These are phyloP conservation scores for Ips typographus DNA, from an alignment of 1,140 invertebrate genomes.

Conservation along the genomic window DNA sequence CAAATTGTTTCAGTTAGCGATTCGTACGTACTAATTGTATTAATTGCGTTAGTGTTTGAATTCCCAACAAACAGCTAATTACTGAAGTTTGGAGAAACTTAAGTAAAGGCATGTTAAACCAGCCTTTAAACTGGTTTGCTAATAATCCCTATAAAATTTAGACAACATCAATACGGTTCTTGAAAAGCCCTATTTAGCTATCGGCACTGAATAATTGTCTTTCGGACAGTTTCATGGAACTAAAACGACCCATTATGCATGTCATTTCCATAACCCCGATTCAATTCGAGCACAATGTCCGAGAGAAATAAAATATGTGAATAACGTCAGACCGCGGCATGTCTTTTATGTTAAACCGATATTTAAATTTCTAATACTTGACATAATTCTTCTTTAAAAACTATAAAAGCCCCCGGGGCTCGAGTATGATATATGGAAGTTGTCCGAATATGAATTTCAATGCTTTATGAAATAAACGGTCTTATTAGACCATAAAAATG, in stretches of 20 bases:
- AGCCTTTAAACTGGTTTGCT: too few relatives aligned
- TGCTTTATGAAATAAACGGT: constrained; percentile 10
- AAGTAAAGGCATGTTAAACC: too few relatives aligned
- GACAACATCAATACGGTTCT: too few relatives aligned
- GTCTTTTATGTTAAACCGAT: constrained; percentile 35
- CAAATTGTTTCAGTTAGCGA: too few relatives aligned
- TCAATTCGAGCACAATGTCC: constrained; percentile 19
- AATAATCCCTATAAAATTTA: too few relatives aligned
- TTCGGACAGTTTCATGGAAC: not conserved
- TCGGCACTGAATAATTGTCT: not conserved
- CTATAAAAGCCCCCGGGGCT: constrained; percentile 29
- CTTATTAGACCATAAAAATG: too few relatives aligned
- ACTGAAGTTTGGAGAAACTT: too few relatives aligned
- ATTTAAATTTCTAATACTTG: constrained; percentile 35
- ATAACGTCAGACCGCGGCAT: constrained; percentile 24
- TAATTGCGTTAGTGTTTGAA: too few relatives aligned
- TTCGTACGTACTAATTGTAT: too few relatives aligned
- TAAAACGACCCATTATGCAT: not conserved
- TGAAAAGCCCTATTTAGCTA: too few relatives aligned
- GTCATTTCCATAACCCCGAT: not conserved
- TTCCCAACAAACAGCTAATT: too few relatives aligned
- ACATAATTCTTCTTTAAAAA: constrained; percentile 35
- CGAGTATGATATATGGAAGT: constrained; percentile 24
- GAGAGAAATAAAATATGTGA: constrained; percentile 29
- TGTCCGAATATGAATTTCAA: constrained; percentile 31